These are phyloP conservation scores for Heliconius charithonia DNA, from an alignment of 2,888 invertebrate genomes.

Conservation along the genomic window DNA sequence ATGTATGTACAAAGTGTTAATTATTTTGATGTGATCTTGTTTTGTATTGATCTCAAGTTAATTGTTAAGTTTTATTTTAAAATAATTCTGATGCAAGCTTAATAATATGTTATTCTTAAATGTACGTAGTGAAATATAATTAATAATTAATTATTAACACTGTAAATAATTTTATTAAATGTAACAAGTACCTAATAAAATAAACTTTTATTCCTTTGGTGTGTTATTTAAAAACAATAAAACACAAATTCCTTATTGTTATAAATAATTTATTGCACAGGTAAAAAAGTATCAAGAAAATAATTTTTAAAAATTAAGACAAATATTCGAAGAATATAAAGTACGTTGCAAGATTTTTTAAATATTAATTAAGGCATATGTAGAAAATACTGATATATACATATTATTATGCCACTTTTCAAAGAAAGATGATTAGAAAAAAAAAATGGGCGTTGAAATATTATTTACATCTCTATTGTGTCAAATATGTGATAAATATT, in stretches of 20 bases:
- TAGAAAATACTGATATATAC: too few relatives aligned
- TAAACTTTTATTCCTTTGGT: conserved; percentile 52
- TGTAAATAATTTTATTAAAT: conserved; percentile 73
- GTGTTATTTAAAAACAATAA: conserved; percentile 31
- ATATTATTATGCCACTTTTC: too few relatives aligned
- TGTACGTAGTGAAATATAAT: conserved; percentile 45
- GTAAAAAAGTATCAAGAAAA: neutral
- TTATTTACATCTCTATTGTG: neutral
- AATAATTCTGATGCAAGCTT: conserved; percentile 36
- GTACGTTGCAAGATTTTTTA: conserved; percentile 29
- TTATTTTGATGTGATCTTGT: conserved; percentile 29
- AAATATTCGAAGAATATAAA: conserved; percentile 17
- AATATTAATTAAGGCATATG: conserved; percentile 11
- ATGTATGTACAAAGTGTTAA: conserved; percentile 31
- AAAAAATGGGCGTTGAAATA: neutral
- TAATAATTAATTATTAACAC: conserved; percentile 50
- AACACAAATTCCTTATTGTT: conserved; percentile 49
- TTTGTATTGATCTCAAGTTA: conserved; percentile 29
- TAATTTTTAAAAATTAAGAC: conserved; percentile 35
- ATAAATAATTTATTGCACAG: conserved; percentile 68
- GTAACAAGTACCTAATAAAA: conserved; percentile 54
- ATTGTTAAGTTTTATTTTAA: conserved; percentile 32
- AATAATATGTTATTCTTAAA: conserved; percentile 37
- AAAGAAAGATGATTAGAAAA: neutral
- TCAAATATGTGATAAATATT: neutral